Conservation (phyloP, 2,113 vertebrate genomes). For the Steatornis caripensis region DNA sequence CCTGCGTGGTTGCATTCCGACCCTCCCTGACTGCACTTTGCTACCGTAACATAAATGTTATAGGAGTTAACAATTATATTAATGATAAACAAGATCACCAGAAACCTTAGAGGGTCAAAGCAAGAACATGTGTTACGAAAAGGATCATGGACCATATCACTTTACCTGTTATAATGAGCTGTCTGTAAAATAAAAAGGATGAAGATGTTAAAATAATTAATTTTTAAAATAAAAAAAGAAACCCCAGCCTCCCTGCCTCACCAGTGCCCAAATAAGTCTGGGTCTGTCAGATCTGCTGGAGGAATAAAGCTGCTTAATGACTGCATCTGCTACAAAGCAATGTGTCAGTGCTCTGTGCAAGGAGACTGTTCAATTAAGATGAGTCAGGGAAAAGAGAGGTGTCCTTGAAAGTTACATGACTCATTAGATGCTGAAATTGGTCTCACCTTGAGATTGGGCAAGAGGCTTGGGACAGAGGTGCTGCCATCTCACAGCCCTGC, state of each 20-base stretch:
- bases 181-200: neutral
- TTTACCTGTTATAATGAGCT: neutral
- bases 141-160: neutral
- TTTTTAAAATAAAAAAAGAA: neutral
- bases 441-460: neutral
- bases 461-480: neutral
- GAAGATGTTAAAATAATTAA: neutral
- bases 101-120: neutral
- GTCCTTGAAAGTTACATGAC: neutral
- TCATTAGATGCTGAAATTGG: neutral
- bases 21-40: neutral
- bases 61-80: neutral
- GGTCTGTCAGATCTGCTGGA: neutral
- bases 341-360: neutral
- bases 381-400: neutral
- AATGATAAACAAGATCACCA: neutral
- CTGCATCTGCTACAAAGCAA: neutral
- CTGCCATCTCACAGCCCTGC: neutral
- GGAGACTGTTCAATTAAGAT: neutral
- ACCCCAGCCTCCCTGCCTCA: neutral
- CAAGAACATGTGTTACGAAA: accelerated
- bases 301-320: neutral
- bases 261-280: neutral
- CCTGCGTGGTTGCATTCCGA: neutral
- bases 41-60: neutral